Conservation (phyloP, 2,797 vertebrate species). For the Alfaro cultratus region DNA sequence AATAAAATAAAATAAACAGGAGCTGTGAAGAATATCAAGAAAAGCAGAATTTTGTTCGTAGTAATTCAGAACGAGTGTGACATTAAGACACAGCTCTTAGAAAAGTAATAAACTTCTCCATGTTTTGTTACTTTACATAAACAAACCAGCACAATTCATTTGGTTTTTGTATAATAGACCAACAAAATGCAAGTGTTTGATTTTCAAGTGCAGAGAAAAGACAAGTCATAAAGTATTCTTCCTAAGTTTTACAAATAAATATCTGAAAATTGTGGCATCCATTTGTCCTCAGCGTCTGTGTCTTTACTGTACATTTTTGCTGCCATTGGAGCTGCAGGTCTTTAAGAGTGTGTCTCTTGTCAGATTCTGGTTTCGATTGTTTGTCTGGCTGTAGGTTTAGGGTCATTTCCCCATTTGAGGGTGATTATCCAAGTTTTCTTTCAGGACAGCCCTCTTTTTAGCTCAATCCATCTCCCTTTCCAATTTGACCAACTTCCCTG, state of each 20-base stretch:
- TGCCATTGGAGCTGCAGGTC: neutral
- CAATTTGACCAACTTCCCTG: neutral
- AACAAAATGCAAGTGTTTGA: neutral
- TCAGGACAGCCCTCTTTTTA: neutral
- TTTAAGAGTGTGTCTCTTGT: neutral
- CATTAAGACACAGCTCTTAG: neutral
- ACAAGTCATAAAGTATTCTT: neutral
- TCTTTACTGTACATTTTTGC: neutral
- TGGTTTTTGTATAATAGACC: neutral
- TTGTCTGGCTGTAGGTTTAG: neutral
- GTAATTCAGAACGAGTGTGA: neutral
- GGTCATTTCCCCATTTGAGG: neutral
- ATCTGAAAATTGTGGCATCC: neutral
- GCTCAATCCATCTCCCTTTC: neutral
- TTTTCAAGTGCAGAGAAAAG: neutral
- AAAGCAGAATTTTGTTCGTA: neutral
- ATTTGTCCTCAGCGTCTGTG: neutral
- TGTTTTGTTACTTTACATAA: neutral
- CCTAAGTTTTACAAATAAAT: neutral
- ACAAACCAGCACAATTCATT: neutral
- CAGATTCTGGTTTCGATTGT: neutral
- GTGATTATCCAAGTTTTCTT: neutral
- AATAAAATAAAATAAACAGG: conserved; percentile 21
- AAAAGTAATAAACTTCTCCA: neutral
- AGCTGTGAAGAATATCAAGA: neutral